Evolutionary conservation across 2,797 vertebrate species (phyloP), one percentile per base, ranked within the genome.

Genomic region (Benthosema pterotum): DNA sequence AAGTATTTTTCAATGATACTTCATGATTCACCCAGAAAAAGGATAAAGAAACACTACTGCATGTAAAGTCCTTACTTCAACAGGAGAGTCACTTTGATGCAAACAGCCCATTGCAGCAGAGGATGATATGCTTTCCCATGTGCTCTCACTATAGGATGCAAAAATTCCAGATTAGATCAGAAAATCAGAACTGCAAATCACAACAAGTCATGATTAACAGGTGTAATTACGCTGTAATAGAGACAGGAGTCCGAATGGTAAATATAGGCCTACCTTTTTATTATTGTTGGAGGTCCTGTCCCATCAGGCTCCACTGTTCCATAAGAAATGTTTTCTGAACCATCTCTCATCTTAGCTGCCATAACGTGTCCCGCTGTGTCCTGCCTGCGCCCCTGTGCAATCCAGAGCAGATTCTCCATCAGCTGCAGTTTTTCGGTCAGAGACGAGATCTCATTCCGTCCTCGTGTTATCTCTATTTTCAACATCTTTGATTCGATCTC

Each of bases 401-500:
- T 83, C 7, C 74, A 82, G 0, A 89, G 79, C 75, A 91, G 5
- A 62, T 89, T 89, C 78, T 93, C 91, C 91, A 91, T 92, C 70
- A 92, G 72, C 64, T 89, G 85, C 75, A 92, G 79, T 57, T 91
- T 92, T 67, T 91, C 89, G 22, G 86, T 81, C 22, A 92, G 87
- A 0, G 87, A 89, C 0, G 72, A 65, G 12, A 91, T 88, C 55
- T 93, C 91, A 18, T 89, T 87, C n/a, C 90, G 83, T 25, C 92
- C 89, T 16, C 91, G 83, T 3, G 65, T 85, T 56, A 93, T 88
- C 74, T 93, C 91, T 45, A 91, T 87, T 69, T 85, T 87, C 65
- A 92, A 70, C 82, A 92, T 83, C 72, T 90, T 90, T 45, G 88
- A 91, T 71, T 93, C 89, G 32, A 89, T 90, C 49, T 91, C 91